Evolutionary conservation across 2,888 invertebrate genomes (phyloP).

Genomic region (Choristoneura rosaceana): DNA sequence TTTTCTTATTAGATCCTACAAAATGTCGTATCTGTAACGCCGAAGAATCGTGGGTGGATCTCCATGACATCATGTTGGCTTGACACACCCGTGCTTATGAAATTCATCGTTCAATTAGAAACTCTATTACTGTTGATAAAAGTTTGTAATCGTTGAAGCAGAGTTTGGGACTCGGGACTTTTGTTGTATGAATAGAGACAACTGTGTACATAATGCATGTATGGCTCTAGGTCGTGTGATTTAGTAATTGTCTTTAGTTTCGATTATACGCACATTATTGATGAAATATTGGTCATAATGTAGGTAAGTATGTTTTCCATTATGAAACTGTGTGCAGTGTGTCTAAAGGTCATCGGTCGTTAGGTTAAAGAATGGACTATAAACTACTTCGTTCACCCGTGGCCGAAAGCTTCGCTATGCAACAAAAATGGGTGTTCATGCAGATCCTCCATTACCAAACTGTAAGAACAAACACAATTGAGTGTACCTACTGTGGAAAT

Average conservation of each 20-base stretch:
- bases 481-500: too few species aligned
- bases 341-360: neutral
- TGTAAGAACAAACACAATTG: too few species aligned
- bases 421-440: too few species aligned
- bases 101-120: neutral
- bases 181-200: conserved; percentile 9
- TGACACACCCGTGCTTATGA: conserved; percentile 29
- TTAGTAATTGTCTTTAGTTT: conserved; percentile 9
- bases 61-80: conserved; percentile 66
- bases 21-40: conserved; percentile 33
- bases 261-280: conserved; percentile 1
- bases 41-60: conserved; percentile 59
- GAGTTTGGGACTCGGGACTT: neutral
- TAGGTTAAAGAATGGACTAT: too few species aligned
- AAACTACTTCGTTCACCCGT: too few species aligned
- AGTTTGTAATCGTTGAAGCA: neutral
- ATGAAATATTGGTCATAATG: neutral
- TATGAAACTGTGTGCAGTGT: neutral
- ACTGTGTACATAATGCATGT: conserved; percentile 31
- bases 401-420: too few species aligned
- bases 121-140: conserved; percentile 1
- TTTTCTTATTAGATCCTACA: conserved; percentile 18
- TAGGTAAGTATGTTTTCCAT: neutral
- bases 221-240: conserved; percentile 19
- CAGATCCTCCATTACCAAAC: too few species aligned